Base-by-base conservation (phyloP, 2,888 invertebrate species). In the Lycocerus yunnanus region DNA sequence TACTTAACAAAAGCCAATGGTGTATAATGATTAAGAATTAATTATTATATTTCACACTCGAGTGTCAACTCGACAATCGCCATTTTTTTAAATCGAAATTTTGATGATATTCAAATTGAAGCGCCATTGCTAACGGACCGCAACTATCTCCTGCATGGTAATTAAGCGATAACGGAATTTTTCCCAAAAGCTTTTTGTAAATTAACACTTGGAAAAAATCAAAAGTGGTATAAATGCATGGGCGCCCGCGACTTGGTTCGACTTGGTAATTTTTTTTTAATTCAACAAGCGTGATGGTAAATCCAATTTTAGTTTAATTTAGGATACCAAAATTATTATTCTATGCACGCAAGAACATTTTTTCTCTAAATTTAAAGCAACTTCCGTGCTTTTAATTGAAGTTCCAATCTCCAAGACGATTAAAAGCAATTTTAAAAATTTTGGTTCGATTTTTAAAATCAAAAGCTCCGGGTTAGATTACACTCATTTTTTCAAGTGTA, bases 1-100 rank as follows among this genome's bases (percentile, higher is more conserved):
- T 76, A 80, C 82, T 82, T 80, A 82, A 83, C 81, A 81, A 82
- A 73, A 79, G 67, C 67, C 85, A 85, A 84, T 81, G 84, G 84
- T 83, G 84, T 78, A 81, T 78, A 72, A 70, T 68, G 15, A 61
- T 71, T 75, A 78, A 68, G 61, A 63, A 63, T 63, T 63, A 63
- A 63, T 58, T 68, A 21, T 21, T 27, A 14, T 66, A 66, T 27
- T 24, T 66, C 24, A 21, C 66, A 68, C 27, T 43, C 14, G 5
- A 18, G 21, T 15, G 21, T 20, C 16, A 66, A 16, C 21, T 66
- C 21, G 13, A 20, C 11, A 13, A 66, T 20, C 66, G 15, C 66
- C 21, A 66, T 15, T 63, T 63, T 63, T 63, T 63, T 18, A 4
- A 13, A 20, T 60, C 8, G 5, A 8, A 18, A 11, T 63, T 63